These are phyloP conservation scores for Acipenser transmontanus DNA, from an alignment of 2,797 vertebrate species.

Conservation along the genomic window DNA sequence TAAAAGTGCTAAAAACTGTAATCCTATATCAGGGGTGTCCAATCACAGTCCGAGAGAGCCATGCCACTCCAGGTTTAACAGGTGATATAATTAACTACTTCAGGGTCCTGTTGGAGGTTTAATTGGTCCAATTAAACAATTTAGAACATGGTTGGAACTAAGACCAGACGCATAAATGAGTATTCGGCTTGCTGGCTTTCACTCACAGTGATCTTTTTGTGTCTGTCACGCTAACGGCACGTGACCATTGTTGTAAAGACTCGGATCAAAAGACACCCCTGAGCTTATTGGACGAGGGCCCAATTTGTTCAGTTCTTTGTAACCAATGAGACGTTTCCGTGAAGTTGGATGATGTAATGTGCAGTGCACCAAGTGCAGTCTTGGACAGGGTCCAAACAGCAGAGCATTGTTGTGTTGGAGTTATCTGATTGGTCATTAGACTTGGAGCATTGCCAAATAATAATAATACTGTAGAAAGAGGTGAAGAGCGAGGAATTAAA, in stretches of 20 bases:
- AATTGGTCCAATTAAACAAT: no score
- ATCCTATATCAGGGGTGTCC: no score
- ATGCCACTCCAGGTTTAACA: no score
- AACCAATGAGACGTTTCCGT: constrained; percentile 43
- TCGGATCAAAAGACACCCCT: constrained; percentile 46
- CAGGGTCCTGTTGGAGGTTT: no score
- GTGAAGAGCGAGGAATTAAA: constrained; percentile 30
- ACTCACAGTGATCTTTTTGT: constrained; percentile 13
- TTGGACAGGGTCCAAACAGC: constrained; percentile 46
- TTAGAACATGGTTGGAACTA: no score
- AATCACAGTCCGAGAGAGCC: no score
- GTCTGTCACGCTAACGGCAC: constrained; percentile 21
- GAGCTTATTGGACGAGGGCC: constrained; percentile 51
- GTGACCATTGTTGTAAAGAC: constrained; percentile 24
- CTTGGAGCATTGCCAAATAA: constrained; percentile 38
- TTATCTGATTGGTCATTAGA: constrained; percentile 37
- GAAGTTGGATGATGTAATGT: constrained; percentile 54
- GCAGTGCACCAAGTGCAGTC: constrained; percentile 29
- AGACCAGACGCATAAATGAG: neutral
- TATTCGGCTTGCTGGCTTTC: constrained; percentile 17
- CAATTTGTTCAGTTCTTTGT: constrained; percentile 61
- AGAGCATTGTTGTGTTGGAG: constrained; percentile 47
- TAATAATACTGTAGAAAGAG: constrained; percentile 26
- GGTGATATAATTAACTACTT: no score
- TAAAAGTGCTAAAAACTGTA: no score